phyloP scores from a whole-genome alignment of 1,140 invertebrate species.

The Phymastichus coffea region DNA sequence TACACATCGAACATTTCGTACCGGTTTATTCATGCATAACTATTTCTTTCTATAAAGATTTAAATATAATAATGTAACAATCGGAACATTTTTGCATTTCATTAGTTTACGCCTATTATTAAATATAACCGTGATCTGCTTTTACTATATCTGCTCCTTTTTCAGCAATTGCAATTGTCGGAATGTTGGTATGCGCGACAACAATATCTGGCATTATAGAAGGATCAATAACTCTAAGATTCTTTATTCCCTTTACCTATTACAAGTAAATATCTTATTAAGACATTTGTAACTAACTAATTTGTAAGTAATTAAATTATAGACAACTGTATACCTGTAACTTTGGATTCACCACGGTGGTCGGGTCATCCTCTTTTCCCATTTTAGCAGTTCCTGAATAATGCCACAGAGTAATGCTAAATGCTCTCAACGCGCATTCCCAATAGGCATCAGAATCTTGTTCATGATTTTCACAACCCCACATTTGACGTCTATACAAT shows the following conservation, averaged over 20 bases:
- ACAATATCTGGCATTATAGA: conserved; percentile 51
- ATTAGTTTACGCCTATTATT: too few relatives aligned
- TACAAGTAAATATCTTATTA: too few relatives aligned
- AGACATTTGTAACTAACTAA: too few relatives aligned
- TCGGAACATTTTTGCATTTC: too few relatives aligned
- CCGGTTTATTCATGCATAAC: too few relatives aligned
- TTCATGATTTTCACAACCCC: conserved; percentile 50
- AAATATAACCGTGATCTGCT: too few relatives aligned
- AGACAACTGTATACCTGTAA: too few relatives aligned
- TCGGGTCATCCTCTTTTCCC: conserved; percentile 58
- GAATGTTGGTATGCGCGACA: conserved; percentile 58
- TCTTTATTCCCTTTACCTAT: conserved; percentile 44
- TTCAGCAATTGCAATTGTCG: conserved; percentile 62
- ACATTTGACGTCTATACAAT: conserved; percentile 50
- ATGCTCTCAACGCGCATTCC: conserved; percentile 34
- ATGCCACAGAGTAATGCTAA: conserved; percentile 62
- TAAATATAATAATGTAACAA: too few relatives aligned
- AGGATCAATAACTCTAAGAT: conserved; percentile 51
- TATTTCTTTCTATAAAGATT: too few relatives aligned
- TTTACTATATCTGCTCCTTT: conserved; percentile 42
- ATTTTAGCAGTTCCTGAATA: conserved; percentile 68
- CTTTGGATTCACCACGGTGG: conserved; percentile 60
- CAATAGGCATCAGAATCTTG: conserved; percentile 50
- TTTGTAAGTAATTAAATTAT: too few relatives aligned
- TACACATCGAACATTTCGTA: too few relatives aligned